Base-by-base conservation (phyloP, 2,888 invertebrate species). In the Caprella mutica region DNA sequence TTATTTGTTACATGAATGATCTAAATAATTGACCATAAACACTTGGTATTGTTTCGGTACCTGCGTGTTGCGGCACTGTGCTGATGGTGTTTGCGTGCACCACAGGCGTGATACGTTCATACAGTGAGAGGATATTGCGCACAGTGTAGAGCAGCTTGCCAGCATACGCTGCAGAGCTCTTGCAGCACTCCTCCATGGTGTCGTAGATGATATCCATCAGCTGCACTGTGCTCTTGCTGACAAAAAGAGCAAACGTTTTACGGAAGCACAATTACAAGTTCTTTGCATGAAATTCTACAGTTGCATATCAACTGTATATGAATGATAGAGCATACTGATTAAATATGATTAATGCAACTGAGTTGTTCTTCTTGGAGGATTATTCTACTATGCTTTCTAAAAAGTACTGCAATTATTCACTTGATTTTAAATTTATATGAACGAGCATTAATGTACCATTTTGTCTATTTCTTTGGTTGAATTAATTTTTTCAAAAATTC, bases 11-110 rank as follows among this genome's bases (percentile, higher is more conserved):
- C n/a, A n/a, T n/a, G n/a, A n/a, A n/a, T n/a, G n/a, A n/a, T n/a
- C n/a, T n/a, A n/a, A n/a, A n/a, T n/a, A n/a, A n/a, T n/a, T n/a
- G n/a, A n/a, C n/a, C n/a, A n/a, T n/a, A n/a, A n/a, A n/a, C n/a
- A n/a, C n/a, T n/a, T n/a, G n/a, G n/a, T n/a, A n/a, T n/a, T n/a
- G n/a, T n/a, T n/a, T n/a, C n/a, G n/a, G n/a, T 70, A 85, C 85
- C 85, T 67, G 85, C 81, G 75, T 89, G 86, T 69, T 92, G 90
- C 2, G 93, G 92, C 69, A 92, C 84, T 1, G 82, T 85, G 69
- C 84, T 81, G 57, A 93, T 76, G 66, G 83, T 80, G 68, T 84
- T 82, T 69, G 82, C 82, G 73, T 92, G 91, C 69, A 84, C 80
- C 66, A 82, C 81, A 1, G 87, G 85, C 24, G 89, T 84, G 51